Evolutionary conservation across 1,140 invertebrate species (phyloP).

Genomic region (Aphelinus atriplicis): DNA sequence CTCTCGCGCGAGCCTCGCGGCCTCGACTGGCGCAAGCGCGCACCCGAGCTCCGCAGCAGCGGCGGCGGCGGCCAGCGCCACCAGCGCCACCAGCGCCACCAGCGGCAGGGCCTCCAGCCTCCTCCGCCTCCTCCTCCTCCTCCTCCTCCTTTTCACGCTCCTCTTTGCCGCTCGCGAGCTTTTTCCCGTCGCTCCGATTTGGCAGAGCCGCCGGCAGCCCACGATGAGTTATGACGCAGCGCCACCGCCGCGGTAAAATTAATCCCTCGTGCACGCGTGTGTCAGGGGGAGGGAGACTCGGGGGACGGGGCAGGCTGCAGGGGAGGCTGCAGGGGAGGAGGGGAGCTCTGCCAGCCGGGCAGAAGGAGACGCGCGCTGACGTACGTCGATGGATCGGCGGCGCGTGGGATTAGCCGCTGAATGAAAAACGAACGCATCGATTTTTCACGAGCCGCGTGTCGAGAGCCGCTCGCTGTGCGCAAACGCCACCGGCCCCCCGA

Average conservation of each 20-base stretch:
- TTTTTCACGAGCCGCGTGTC: constrained; percentile 4
- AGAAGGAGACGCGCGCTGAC: constrained; percentile 20
- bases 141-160: not conserved
- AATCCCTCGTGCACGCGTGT: constrained; percentile 10
- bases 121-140: not conserved
- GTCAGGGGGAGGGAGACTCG: not conserved
- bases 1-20: constrained; percentile 51
- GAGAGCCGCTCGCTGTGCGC: no score
- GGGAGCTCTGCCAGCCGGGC: constrained; percentile 1
- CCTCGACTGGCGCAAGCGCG: constrained; percentile 62
- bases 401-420: constrained; percentile 44
- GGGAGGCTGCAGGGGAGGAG: not conserved
- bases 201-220: not conserved
- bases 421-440: constrained; percentile 53
- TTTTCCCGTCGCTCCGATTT: constrained; percentile 10
- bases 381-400: not conserved
- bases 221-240: not conserved
- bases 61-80: constrained; percentile 13
- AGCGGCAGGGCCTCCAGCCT: not conserved
- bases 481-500: no score
- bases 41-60: constrained; percentile 60
- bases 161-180: not conserved
- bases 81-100: constrained; percentile 14
- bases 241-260: not conserved
- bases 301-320: not conserved